phyloP scores from a whole-genome alignment of 2,888 invertebrate species.

The Cactoblastis cactorum region DNA sequence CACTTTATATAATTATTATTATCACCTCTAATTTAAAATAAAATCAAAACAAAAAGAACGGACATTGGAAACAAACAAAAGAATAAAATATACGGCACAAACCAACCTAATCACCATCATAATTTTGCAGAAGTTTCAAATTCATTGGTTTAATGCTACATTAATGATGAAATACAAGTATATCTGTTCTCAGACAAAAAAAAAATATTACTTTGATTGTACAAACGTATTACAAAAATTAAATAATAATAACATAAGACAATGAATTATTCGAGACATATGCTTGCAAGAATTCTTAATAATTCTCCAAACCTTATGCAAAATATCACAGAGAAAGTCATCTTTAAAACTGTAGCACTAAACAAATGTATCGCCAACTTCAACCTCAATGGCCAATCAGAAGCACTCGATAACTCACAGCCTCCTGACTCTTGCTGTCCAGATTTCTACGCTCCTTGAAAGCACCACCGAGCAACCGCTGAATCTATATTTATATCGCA shows the following conservation, averaged over 20 bases:
- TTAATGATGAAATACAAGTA: background rate
- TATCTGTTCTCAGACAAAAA: no score
- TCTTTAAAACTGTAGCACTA: background rate
- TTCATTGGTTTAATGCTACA: background rate
- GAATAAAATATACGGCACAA: conserved; percentile 22
- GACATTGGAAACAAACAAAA: background rate
- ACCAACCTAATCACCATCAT: conserved; percentile 13
- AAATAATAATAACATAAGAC: no score
- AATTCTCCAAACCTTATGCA: no score
- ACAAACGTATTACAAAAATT: background rate
- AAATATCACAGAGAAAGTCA: no score
- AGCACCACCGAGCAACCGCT: conserved; percentile 85
- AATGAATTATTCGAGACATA: no score
- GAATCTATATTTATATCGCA: conserved; percentile 79
- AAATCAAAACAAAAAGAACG: conserved; percentile 11
- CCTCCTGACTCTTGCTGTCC: conserved; percentile 82
- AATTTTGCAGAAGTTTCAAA: background rate
- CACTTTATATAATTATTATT: conserved; percentile 35
- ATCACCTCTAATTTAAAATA: conserved; percentile 14
- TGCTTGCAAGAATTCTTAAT: no score
- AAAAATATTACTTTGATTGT: background rate
- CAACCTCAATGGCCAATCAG: conserved; percentile 19
- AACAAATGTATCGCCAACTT: conserved; percentile 29
- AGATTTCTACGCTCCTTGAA: conserved; percentile 82
- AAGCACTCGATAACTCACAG: conserved; percentile 81